phyloP scores from a whole-genome alignment of 2,797 vertebrate species.

The Takifugu ocellatus region DNA sequence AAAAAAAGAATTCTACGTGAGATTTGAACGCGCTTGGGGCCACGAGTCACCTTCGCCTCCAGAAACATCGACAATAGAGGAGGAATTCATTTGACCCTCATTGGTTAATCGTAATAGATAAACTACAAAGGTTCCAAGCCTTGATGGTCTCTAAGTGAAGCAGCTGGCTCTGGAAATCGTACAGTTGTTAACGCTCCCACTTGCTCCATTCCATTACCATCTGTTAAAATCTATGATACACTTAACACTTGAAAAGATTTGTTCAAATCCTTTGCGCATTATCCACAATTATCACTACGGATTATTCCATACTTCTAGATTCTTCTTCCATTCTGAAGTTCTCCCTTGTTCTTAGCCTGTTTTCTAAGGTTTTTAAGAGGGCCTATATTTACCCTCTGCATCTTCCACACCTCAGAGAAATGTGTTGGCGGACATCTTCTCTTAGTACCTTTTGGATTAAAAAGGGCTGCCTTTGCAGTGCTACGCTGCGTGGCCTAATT shows the following conservation, averaged over 20 bases:
- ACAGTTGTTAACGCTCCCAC: constrained; percentile 35
- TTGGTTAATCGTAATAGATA: constrained; percentile 7
- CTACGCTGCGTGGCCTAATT: constrained; percentile 21
- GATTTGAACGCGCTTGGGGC: constrained; percentile 44
- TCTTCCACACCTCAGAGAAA: constrained; percentile 22
- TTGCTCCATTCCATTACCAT: constrained; percentile 61
- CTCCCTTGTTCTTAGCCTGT: too few relatives aligned
- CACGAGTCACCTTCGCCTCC: constrained; percentile 21
- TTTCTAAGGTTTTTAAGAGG: neutral
- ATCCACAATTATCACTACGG: too few relatives aligned
- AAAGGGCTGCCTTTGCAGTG: constrained; percentile 23
- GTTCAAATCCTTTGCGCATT: too few relatives aligned
- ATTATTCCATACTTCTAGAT: too few relatives aligned
- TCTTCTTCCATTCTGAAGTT: too few relatives aligned
- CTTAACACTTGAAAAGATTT: constrained; percentile 21
- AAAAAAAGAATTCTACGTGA: constrained; percentile 23
- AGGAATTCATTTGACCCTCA: neutral
- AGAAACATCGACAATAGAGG: neutral
- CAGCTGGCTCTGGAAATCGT: constrained; percentile 39
- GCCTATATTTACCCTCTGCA: constrained; percentile 21
- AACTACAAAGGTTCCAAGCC: neutral
- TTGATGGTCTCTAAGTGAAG: constrained; percentile 27
- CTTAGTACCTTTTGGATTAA: constrained; percentile 23
- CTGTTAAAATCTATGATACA: constrained; percentile 42
- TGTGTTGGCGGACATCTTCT: constrained; percentile 18